These are phyloP conservation scores for Chloroceryle inda DNA, from an alignment of 2,797 vertebrate genomes.

Conservation along the genomic window DNA sequence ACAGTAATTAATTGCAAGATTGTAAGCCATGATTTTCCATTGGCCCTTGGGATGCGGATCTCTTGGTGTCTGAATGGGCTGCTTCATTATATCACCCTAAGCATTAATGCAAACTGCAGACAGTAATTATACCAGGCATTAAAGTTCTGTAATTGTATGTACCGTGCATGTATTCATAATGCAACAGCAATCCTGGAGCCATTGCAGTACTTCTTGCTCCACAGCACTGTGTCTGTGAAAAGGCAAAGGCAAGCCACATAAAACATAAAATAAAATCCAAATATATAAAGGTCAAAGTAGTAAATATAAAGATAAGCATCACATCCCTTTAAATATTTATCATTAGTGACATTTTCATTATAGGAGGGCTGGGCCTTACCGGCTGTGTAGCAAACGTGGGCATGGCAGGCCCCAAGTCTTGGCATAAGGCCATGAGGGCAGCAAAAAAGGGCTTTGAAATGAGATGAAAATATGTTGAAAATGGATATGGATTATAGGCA, in stretches of 20 bases:
- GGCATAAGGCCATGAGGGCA: background rate
- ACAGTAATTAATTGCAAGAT: conserved; percentile 8
- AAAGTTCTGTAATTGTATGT: conserved; percentile 53
- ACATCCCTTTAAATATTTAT: conserved; percentile 48
- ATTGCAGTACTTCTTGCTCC: background rate
- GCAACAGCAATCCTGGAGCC: background rate
- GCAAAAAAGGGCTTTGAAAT: background rate
- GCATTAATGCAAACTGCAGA: conserved; percentile 35
- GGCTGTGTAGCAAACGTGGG: background rate
- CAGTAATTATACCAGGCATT: conserved; percentile 68
- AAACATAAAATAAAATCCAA: conserved; percentile 43
- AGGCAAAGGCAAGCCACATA: conserved; percentile 16
- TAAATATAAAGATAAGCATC: conserved; percentile 67
- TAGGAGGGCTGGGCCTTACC: background rate
- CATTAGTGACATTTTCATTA: conserved; percentile 52
- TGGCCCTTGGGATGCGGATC: background rate
- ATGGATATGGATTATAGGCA: background rate
- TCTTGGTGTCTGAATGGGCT: background rate
- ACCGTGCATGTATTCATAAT: background rate
- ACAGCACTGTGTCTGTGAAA: background rate
- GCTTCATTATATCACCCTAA: conserved; percentile 37
- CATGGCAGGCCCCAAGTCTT: fast-evolving
- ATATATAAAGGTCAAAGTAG: conserved; percentile 59
- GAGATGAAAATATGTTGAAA: background rate
- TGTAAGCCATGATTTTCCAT: background rate